Conservation (phyloP, 1,140 invertebrate species). For the Scaptomyza hsui region DNA sequence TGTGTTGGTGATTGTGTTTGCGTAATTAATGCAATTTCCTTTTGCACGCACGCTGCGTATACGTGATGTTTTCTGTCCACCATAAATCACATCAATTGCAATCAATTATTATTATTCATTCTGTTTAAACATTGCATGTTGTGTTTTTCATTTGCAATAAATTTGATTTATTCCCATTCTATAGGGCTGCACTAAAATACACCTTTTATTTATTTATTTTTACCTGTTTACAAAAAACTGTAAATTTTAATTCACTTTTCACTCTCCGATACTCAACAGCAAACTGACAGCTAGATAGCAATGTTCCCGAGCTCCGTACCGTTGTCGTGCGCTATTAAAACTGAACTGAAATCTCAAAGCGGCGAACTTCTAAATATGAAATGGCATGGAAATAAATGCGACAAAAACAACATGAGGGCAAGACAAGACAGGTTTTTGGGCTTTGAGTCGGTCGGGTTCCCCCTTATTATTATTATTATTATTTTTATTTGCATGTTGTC, state of each 20-base stretch:
- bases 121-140: background rate
- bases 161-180: background rate
- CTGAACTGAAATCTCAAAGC: conserved; percentile 60
- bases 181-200: background rate
- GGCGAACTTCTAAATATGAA: conserved; percentile 76
- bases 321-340: conserved; percentile 69
- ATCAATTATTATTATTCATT: background rate
- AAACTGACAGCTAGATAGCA: background rate
- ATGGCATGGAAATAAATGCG: conserved; percentile 71
- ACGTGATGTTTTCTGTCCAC: conserved; percentile 10
- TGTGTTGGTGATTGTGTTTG: background rate
- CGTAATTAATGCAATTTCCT: conserved; percentile 10
- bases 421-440: conserved; percentile 58
- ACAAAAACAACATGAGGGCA: conserved; percentile 32
- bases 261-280: background rate
- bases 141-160: background rate
- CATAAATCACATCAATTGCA: conserved; percentile 10
- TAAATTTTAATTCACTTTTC: background rate
- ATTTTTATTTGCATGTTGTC: conserved; percentile 19
- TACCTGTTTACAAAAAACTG: conserved; percentile 1
- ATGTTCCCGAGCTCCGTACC: conserved; percentile 3
- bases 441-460: background rate
- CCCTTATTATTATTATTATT: background rate
- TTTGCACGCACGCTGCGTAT: conserved; percentile 17
- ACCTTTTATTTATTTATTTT: background rate